Evolutionary conservation across 92 coral and sea anemone genomes (phyloP), one percentile per base, ranked within the genome.

Genomic region (Phenganax subtilis): DNA sequence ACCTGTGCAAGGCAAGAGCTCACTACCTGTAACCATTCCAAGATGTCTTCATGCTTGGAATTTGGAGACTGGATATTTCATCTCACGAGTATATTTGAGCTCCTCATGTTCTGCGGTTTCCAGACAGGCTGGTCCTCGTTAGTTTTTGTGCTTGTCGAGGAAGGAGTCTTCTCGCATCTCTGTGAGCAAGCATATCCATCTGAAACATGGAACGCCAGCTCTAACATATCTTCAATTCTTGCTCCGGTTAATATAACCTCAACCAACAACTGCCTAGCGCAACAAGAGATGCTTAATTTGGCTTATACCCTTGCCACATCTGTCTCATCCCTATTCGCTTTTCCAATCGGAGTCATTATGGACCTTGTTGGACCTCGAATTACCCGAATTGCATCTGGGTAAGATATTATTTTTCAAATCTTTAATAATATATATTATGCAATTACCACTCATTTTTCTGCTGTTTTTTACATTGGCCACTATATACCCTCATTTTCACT

Each of bases 261-360:
- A 20, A 79, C 12, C 53, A 68, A 79, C 74, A 79, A 79, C 57
- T 79, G 83, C 51, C 29, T 64, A 3, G 83, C 83, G 37, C 83
- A 79, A 79, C 83, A 79, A 57, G 83, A 79, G 56, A 79, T 79
- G 83, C 61, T 79, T 30, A 79, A 79, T 47, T 65, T 79, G 51
- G 83, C 83, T 16, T 79, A 79, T 51, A 79, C 83, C 10, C 83
- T 79, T 15, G 57, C 83, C 5, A 63, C 83, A 7, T 79, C 82
- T 0, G 30, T 77, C 1, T 77, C 82, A 6, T 31, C 71, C 30
- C n/a, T 77, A 30, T 70, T 58, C 28, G 82, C 82, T 3, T 77
- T 77, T 15, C 82, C 82, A 15, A 10, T 77, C 6, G 82, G 82
- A 30, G 65, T 77, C 9, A 71, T 71, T 7, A 51, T 77, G 55